Evolutionary conservation across 2,797 vertebrate species (phyloP).

Genomic region (Cichlasoma orientale): DNA sequence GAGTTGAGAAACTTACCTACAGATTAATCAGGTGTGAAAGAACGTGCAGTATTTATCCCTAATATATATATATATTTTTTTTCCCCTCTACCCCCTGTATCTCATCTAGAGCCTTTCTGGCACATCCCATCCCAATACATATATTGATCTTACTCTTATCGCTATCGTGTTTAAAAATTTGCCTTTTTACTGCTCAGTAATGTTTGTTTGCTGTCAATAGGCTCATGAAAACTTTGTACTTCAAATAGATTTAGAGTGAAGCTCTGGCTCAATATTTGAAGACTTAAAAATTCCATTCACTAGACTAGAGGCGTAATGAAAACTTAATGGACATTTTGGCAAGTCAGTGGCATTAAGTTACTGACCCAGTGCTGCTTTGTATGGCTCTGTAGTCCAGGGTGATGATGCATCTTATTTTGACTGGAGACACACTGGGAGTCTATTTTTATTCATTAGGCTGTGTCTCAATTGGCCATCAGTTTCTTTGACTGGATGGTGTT

Average conservation of each 20-base stretch:
- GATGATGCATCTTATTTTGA: constrained; percentile 30
- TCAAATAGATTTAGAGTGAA: constrained; percentile 30
- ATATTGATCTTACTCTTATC: constrained; percentile 33
- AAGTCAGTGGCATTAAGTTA: constrained; percentile 38
- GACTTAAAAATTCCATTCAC: constrained; percentile 24
- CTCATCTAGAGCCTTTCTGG: background rate
- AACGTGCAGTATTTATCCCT: background rate
- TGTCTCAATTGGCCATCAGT: constrained; percentile 36
- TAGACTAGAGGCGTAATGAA: constrained; percentile 52
- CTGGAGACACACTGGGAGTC: constrained; percentile 18
- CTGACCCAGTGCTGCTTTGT: constrained; percentile 23
- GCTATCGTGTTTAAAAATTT: constrained; percentile 11
- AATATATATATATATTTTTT: no score
- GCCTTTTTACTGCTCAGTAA: background rate
- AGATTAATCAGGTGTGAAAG: no score
- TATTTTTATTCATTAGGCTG: constrained; percentile 48
- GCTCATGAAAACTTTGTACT: constrained; percentile 31
- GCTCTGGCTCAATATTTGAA: constrained; percentile 42
- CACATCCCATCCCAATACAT: background rate
- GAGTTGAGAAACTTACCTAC: no score
- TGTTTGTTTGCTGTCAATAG: constrained; percentile 19
- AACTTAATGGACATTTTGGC: constrained; percentile 61
- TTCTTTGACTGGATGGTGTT: constrained; percentile 44
- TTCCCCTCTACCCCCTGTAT: background rate
- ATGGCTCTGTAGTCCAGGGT: constrained; percentile 23